Conservation (phyloP, 2,888 invertebrate genomes). For the Drosophila austrosaltans region DNA sequence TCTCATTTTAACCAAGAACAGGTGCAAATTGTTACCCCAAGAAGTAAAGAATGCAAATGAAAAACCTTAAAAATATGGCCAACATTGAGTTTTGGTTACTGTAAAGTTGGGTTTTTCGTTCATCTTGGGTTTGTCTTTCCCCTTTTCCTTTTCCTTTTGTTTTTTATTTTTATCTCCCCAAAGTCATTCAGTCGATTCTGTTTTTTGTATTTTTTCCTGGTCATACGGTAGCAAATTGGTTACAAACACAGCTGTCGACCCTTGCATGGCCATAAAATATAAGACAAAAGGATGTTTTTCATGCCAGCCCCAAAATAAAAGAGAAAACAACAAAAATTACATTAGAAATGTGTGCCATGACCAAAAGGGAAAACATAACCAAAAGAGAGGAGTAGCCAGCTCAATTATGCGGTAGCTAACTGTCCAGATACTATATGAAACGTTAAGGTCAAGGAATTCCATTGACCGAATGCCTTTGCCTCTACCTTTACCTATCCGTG, state of each 20-base stretch:
- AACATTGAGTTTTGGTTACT: constrained; percentile 52
- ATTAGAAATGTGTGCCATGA: constrained; percentile 47
- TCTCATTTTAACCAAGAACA: constrained; percentile 25
- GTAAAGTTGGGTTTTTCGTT: background rate
- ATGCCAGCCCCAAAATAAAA: constrained; percentile 36
- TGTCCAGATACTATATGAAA: constrained; percentile 5
- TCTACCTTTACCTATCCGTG: constrained; percentile 4
- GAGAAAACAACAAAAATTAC: constrained; percentile 51
- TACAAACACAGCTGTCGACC: constrained; percentile 79
- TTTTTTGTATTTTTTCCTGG: constrained; percentile 40
- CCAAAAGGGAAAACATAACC: constrained; percentile 19
- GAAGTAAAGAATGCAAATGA: constrained; percentile 68
- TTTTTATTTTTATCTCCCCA: background rate
- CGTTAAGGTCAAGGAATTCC: constrained; percentile 10
- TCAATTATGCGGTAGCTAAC: constrained; percentile 48
- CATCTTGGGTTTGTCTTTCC: constrained; percentile 5
- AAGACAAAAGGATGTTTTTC: constrained; percentile 72
- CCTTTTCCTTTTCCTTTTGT: background rate
- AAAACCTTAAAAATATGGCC: constrained; percentile 74
- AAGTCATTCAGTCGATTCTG: constrained; percentile 30
- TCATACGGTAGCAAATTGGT: constrained; percentile 72
- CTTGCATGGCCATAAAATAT: constrained; percentile 71
- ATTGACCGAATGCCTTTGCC: constrained; percentile 19
- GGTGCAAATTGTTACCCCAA: constrained; percentile 66
- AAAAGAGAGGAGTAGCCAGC: constrained; percentile 19